These are phyloP conservation scores for Mycogona germanica DNA, from an alignment of 2,888 invertebrate genomes.

Conservation along the genomic window DNA sequence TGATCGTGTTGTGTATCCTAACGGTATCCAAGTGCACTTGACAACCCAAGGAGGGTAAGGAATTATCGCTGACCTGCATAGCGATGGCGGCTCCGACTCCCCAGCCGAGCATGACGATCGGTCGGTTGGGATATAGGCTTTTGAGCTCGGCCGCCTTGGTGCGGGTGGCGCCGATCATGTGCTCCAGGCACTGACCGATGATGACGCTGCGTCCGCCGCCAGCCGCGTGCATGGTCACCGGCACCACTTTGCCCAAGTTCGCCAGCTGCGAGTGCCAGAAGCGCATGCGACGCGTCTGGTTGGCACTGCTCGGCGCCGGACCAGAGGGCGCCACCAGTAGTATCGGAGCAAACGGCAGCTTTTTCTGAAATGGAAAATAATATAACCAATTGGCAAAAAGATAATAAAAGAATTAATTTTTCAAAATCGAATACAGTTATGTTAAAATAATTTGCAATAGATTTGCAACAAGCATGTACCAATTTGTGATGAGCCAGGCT, in stretches of 20 bases:
- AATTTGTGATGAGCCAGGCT: constrained; percentile 48
- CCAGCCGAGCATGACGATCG: constrained; percentile 63
- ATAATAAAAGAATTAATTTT: constrained; percentile 9
- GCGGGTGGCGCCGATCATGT: constrained; percentile 43
- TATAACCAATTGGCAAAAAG: constrained; percentile 5
- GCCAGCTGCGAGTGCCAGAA: constrained; percentile 58
- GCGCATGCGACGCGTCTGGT: constrained; percentile 43
- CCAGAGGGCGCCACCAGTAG: constrained; percentile 34
- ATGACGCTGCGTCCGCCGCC: constrained; percentile 27
- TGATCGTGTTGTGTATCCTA: no score
- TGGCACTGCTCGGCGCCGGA: constrained; percentile 27
- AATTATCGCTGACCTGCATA: constrained; percentile 43
- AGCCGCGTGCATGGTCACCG: constrained; percentile 44
- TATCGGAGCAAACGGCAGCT: constrained; percentile 44
- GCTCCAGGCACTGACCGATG: constrained; percentile 33
- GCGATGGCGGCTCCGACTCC: constrained; percentile 62
- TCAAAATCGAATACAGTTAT: not conserved
- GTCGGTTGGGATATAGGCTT: constrained; percentile 50
- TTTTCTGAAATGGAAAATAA: constrained; percentile 38
- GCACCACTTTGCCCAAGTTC: constrained; percentile 53
- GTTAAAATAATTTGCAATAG: not conserved
- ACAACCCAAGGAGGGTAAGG: not conserved
- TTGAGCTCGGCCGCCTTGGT: constrained; percentile 58
- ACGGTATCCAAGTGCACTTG: no score
- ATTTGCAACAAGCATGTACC: constrained; percentile 37